Conservation (phyloP, 1,140 invertebrate species). For the Drosophila tani region DNA sequence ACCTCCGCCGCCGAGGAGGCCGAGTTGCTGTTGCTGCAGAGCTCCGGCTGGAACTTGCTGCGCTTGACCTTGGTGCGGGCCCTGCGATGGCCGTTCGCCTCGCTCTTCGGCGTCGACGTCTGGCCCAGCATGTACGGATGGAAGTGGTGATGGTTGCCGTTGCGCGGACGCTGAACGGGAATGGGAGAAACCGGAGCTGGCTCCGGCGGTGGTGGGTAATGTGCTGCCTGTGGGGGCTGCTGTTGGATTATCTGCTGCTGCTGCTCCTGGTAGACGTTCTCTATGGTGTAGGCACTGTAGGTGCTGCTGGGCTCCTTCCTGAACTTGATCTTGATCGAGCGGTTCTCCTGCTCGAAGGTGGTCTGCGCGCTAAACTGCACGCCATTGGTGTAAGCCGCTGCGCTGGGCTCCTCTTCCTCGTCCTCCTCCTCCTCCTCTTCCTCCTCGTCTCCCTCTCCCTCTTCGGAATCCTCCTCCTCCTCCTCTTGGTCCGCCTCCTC, state of each 20-base stretch:
- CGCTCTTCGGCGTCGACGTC: conserved; percentile 79
- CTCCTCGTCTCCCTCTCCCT: conserved; percentile 26
- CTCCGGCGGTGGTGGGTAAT: conserved; percentile 18
- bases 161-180: conserved; percentile 56
- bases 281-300: conserved; percentile 79
- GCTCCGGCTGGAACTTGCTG: conserved; percentile 61
- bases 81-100: conserved; percentile 52
- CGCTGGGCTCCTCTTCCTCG: conserved; percentile 33
- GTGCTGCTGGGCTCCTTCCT: conserved; percentile 78
- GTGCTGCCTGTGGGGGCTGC: conserved; percentile 12
- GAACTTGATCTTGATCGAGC: conserved; percentile 82
- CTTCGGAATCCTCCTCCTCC: conserved; percentile 49
- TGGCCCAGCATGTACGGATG: conserved; percentile 77
- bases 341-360: conserved; percentile 72
- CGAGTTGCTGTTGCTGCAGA: conserved; percentile 76
- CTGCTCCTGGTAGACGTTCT: conserved; percentile 74
- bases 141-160: conserved; percentile 62
- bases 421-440: conserved; percentile 56
- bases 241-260: conserved; percentile 34
- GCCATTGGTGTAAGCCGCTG: conserved; percentile 48
- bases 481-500: conserved; percentile 23
- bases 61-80: conserved; percentile 65
- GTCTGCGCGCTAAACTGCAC: conserved; percentile 70
- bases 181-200: conserved; percentile 42
- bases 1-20: conserved; percentile 64